phyloP scores from a whole-genome alignment of 2,888 invertebrate genomes.

The Sthenelais limicola region DNA sequence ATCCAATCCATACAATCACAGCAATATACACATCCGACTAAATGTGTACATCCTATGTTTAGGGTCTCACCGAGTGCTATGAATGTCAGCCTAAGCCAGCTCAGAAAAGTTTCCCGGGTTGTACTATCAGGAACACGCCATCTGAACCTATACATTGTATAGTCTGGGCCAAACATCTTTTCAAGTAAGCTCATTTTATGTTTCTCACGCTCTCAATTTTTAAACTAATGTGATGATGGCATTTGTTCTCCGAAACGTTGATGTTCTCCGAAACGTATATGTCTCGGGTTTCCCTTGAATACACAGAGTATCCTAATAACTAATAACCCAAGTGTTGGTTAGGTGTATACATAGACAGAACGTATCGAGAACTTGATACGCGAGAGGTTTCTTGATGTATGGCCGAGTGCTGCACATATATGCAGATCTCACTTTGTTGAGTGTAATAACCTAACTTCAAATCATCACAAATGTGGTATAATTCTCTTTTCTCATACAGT shows the following conservation, averaged over 20 bases:
- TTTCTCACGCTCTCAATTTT: background rate
- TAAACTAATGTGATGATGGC: background rate
- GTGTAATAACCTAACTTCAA: too few relatives aligned
- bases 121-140: slow-evolving; percentile 98
- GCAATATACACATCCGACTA: background rate
- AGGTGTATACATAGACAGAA: too few relatives aligned
- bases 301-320: too few relatives aligned
- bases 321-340: too few relatives aligned
- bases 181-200: slow-evolving; percentile 83
- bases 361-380: too few relatives aligned
- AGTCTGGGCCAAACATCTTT: slow-evolving; percentile 99
- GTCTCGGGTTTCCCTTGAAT: background rate
- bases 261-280: background rate
- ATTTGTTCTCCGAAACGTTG: background rate
- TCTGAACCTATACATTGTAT: slow-evolving; percentile 99
- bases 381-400: too few relatives aligned
- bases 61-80: slow-evolving; percentile 90
- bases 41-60: slow-evolving; percentile 18
- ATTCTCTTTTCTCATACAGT: slow-evolving; percentile 74
- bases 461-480: too few relatives aligned
- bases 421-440: too few relatives aligned
- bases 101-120: slow-evolving; percentile 95
- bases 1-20: background rate
- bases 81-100: slow-evolving; percentile 94
- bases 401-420: too few relatives aligned